These are phyloP conservation scores for Drosophila sp. DNA, from an alignment of 1,140 invertebrate species.

Conservation along the genomic window DNA sequence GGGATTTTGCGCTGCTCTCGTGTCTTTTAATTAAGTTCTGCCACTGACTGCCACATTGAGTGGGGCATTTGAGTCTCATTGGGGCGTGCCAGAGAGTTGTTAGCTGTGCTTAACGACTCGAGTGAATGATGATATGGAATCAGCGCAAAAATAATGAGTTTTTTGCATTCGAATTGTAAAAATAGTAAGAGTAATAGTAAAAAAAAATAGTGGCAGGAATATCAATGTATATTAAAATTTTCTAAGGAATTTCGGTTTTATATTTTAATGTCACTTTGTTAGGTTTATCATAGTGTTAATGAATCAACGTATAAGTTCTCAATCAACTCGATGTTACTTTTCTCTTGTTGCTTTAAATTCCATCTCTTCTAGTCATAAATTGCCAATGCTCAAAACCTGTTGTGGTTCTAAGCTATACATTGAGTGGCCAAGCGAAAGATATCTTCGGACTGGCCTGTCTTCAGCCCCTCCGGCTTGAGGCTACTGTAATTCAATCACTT, in stretches of 20 bases:
- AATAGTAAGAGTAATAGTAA: no score
- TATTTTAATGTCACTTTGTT: not conserved
- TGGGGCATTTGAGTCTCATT: constrained; percentile 36
- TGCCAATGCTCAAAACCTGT: constrained; percentile 33
- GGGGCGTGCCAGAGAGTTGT: constrained; percentile 27
- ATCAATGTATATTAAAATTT: not conserved
- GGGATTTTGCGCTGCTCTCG: constrained; percentile 24
- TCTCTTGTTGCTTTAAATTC: not conserved
- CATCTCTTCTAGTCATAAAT: not conserved
- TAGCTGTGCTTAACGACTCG: constrained; percentile 34
- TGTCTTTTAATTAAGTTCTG: constrained; percentile 63
- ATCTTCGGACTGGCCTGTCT: constrained; percentile 3
- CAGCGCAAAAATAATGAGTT: constrained; percentile 28
- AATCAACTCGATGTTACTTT: constrained; percentile 4
- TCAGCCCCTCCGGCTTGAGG: not conserved
- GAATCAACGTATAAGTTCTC: not conserved
- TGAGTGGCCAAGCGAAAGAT: constrained; percentile 38
- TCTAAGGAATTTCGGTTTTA: not conserved
- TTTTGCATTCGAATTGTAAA: not conserved
- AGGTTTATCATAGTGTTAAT: not conserved
- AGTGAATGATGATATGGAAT: constrained; percentile 34
- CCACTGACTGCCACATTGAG: constrained; percentile 33
- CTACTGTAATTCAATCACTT: constrained; percentile 68
- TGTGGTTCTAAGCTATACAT: constrained; percentile 30
- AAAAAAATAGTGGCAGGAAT: no score